Evolutionary conservation across 2,888 invertebrate genomes (phyloP).

Genomic region (Cheilosia vernalis): DNA sequence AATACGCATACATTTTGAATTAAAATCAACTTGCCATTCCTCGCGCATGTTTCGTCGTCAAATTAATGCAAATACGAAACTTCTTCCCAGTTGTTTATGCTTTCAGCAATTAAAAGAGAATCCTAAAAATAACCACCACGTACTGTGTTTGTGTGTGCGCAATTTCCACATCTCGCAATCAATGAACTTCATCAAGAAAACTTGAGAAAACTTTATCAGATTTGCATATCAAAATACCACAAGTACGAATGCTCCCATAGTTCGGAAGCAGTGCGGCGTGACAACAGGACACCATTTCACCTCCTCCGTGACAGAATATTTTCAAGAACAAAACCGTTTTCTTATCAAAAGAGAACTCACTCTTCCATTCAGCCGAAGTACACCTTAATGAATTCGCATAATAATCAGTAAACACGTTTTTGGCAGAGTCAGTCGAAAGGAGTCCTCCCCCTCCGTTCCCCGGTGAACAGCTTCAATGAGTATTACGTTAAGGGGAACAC

Average conservation of each 20-base stretch:
- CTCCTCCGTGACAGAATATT: background rate
- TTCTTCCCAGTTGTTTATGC: slow-evolving; percentile 32
- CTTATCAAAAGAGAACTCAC: background rate
- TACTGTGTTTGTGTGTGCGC: background rate
- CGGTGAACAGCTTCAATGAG: background rate
- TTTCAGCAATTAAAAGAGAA: slow-evolving; percentile 46
- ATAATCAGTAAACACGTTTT: slow-evolving; percentile 31
- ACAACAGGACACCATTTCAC: background rate
- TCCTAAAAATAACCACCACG: slow-evolving; percentile 23
- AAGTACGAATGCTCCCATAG: background rate
- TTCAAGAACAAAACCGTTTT: background rate
- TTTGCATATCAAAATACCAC: slow-evolving; percentile 54
- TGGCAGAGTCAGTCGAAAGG: background rate
- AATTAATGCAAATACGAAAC: slow-evolving; percentile 46
- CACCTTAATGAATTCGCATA: slow-evolving; percentile 44
- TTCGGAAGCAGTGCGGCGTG: background rate
- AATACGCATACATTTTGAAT: too few relatives aligned
- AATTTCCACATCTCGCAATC: slow-evolving; percentile 45
- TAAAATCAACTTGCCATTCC: background rate
- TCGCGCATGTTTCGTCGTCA: slow-evolving; percentile 29
- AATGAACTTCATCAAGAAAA: slow-evolving; percentile 64
- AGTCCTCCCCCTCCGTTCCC: too few relatives aligned
- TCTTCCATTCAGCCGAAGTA: background rate
- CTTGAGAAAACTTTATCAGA: slow-evolving; percentile 47
- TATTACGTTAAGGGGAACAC: background rate